Evolutionary conservation across 2,797 vertebrate genomes (phyloP).

Genomic region (Peromyscus eremicus): DNA sequence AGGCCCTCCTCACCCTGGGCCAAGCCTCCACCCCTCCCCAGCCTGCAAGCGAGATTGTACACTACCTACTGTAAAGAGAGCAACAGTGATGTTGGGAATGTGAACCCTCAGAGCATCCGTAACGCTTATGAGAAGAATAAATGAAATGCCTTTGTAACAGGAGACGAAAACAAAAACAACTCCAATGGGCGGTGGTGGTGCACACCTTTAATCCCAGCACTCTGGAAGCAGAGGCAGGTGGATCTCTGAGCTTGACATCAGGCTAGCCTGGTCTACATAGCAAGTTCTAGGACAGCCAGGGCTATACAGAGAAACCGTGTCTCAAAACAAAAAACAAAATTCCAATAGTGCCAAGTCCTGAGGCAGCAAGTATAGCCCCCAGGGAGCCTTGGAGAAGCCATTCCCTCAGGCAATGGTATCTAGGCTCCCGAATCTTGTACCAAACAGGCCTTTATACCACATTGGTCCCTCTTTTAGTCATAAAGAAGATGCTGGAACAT

Average conservation of each 20-base stretch:
- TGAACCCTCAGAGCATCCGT: conserved; percentile 83
- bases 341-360: not conserved
- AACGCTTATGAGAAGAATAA: conserved; percentile 88
- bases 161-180: not conserved
- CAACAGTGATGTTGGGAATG: conserved; percentile 86
- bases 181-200: no score
- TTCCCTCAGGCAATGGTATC: not conserved
- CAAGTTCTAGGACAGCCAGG: no score
- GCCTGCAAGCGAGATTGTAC: conserved; percentile 92
- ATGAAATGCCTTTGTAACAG: conserved; percentile 95
- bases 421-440: not conserved
- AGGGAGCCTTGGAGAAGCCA: not conserved
- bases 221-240: no score
- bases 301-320: no score
- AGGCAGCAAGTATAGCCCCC: not conserved
- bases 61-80: conserved; percentile 94
- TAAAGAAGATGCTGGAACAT: not conserved
- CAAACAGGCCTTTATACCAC: no score
- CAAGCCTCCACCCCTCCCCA: conserved; percentile 13
- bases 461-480: not conserved
- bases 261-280: no score
- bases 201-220: no score
- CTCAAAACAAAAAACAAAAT: no score
- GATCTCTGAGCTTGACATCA: no score
- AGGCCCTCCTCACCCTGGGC: conserved; percentile 60